Evolutionary conservation across 2,113 vertebrate genomes (phyloP).

Genomic region (Zosterops pallidus): DNA sequence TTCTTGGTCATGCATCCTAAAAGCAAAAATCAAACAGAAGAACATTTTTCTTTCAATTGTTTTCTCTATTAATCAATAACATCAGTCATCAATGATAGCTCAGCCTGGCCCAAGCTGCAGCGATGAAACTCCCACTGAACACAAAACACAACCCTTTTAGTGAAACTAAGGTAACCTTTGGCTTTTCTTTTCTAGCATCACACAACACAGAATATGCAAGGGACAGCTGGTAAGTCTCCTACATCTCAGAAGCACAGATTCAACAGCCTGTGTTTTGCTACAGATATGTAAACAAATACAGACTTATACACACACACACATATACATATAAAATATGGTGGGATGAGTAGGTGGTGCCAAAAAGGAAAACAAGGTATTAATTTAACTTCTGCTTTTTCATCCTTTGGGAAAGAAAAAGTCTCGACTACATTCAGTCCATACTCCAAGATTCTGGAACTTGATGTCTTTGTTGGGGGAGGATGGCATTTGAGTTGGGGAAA

Average conservation of each 20-base stretch:
- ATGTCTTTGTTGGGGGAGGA: neutral
- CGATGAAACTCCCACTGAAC: neutral
- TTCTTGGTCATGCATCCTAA: neutral
- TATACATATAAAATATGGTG: accelerated
- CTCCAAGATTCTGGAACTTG: neutral
- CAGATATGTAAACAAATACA: neutral
- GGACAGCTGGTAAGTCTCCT: neutral
- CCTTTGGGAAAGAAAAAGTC: neutral
- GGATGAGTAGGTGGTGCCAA: neutral
- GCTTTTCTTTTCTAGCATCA: neutral
- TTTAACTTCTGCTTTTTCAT: neutral
- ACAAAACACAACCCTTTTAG: neutral
- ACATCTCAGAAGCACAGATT: neutral
- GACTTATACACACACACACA: neutral
- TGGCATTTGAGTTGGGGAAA: neutral
- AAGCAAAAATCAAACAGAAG: neutral
- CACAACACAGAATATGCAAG: neutral
- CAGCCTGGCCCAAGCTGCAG: neutral
- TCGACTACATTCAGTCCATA: neutral
- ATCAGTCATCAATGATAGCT: neutral
- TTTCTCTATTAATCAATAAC: neutral
- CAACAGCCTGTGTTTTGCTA: neutral
- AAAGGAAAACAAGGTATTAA: neutral
- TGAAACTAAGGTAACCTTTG: neutral
- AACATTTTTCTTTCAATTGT: neutral